phyloP scores from a whole-genome alignment of 2,888 invertebrate species.

The Dolichopus griseipennis region DNA sequence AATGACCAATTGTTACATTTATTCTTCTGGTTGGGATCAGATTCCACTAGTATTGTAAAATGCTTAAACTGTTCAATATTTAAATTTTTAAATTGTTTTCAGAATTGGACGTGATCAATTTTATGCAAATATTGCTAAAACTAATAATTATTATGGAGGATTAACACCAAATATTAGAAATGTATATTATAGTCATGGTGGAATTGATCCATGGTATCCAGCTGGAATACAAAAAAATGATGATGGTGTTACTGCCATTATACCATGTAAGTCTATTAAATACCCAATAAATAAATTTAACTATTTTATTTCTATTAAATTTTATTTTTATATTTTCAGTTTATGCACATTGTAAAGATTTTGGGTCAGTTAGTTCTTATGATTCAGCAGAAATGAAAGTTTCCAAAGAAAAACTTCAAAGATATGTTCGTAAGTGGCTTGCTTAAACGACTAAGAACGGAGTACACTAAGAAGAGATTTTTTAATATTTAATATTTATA shows the following conservation, averaged over 20 bases:
- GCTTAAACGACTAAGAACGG: too few relatives aligned
- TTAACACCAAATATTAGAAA: conserved; percentile 42
- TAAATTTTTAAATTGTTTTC: background rate
- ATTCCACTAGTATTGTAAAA: background rate
- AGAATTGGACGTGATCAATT: conserved; percentile 19
- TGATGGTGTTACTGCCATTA: conserved; percentile 29
- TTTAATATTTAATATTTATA: too few relatives aligned
- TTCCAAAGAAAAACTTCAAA: conserved; percentile 32
- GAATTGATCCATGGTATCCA: conserved; percentile 50
- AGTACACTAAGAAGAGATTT: too few relatives aligned
- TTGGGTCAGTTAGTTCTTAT: conserved; percentile 28
- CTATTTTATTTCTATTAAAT: background rate
- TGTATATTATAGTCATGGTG: conserved; percentile 48
- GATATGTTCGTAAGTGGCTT: conserved; percentile 33
- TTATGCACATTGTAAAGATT: conserved; percentile 36
- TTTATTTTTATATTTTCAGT: conserved; percentile 25
- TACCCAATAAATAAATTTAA: background rate
- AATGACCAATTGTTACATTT: too few relatives aligned
- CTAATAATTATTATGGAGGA: conserved; percentile 47
- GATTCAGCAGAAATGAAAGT: conserved; percentile 34
- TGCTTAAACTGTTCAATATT: background rate
- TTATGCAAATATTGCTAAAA: conserved; percentile 30
- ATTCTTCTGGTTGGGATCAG: too few relatives aligned
- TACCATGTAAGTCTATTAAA: conserved; percentile 25
- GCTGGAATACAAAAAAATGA: conserved; percentile 43